Evolutionary conservation across 2,113 vertebrate genomes (phyloP), one percentile per base, ranked within the genome.

Genomic region (Colistium nudipinnis): DNA sequence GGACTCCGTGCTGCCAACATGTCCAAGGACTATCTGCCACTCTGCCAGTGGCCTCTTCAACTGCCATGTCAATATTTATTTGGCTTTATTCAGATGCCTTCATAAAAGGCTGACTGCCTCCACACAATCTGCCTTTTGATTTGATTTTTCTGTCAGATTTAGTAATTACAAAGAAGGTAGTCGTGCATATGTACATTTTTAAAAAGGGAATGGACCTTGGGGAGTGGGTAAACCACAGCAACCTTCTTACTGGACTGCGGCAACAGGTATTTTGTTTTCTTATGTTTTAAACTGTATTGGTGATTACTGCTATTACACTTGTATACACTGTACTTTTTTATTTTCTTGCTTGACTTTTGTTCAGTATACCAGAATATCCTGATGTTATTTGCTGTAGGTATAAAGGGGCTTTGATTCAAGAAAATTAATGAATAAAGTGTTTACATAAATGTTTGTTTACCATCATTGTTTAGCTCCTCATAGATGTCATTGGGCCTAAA

Each of bases 61-160:
- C 93, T 93, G 93, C 94, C 94, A 84, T 94, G 92, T 95, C 89
- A 13, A 87, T 88, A 94, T 95, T 96, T 95, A 95, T 95, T 95
- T 95, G 95, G 94, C 92, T 94, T 95, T 92, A 91, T 93, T 93
- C 93, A 93, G 88, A 94, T 92, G 93, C 94, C 87, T 94, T 96
- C 31, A 91, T 94, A 90, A 90, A 91, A 95, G 75, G 76, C 60
- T 43, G 71, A 80, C 90, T 95, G 92, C 94, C 94, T 94, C 92
- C 89, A 91, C 89, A 88, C 54, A 57, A 47, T 72, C 52, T 35
- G 80, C 82, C 72, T 79, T 88, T 72, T 41, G 11, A 65, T 78
- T 74, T 70, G 3, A 56, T 56, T 69, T 62, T 19, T 59, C 67
- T 71, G 91, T 94, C 80, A 92, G 88, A 94, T 93, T 63, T 91